Evolutionary conservation across 2,113 vertebrate genomes (phyloP), one percentile per base, ranked within the genome.

Genomic region (Phycodurus eques): DNA sequence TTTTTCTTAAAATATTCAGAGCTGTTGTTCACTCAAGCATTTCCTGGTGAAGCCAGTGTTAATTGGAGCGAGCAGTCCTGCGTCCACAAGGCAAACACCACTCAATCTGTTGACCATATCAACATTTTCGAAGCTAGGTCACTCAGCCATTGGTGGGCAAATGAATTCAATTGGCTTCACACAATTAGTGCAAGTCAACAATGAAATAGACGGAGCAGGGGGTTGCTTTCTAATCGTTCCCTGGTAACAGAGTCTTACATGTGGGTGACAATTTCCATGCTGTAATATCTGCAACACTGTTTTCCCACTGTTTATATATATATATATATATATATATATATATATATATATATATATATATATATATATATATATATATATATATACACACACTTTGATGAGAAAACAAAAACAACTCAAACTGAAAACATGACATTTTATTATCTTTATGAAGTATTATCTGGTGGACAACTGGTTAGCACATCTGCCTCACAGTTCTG

Each of bases 141-240:
- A 84, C 81, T 88, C 87, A 88, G 81, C 87, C 88, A 89, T 85
- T 72, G 85, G 77, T 72, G 79, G 80, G 74, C 83, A 82, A 86
- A 80, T 87, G 80, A 76, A 83, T 90, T 85, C 85, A 88, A 92
- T 88, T 88, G 90, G 84, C 78, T 88, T 86, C 85, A 88, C 86
- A 84, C 84, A 88, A 92, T 91, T 88, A 91, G 87, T 43, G 57
- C 80, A 78, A 78, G 90, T 92, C 88, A 92, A 90, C 89, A 90
- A 14, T 63, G 69, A 81, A 73, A 75, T 68, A 71, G n/a, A 49
- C 57, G 14, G 51, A 82, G 76, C 69, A 76, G n/a, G 76, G 51
- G 71, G 53, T 68, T 80, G 67, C 79, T 87, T 65, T 89, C 76
- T 73, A 77, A 64, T 64, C 44, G 56, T 69, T 71, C 88, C 86